These are phyloP conservation scores for Agyllia agylla DNA, from an alignment of 2,888 invertebrate genomes.

Conservation along the genomic window DNA sequence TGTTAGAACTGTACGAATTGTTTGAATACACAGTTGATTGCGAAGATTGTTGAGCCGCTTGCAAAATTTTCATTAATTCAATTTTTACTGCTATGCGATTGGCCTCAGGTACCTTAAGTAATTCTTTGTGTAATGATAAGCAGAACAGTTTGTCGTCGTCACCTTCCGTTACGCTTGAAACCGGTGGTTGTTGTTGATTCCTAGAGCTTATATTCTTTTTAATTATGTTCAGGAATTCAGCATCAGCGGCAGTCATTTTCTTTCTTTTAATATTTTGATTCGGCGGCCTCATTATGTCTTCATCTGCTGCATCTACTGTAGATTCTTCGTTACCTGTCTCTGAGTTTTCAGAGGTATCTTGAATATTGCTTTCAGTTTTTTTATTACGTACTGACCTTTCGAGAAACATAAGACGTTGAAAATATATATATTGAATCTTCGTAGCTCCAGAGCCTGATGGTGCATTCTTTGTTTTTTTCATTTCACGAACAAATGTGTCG, in stretches of 20 bases:
- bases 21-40: slow-evolving; percentile 45
- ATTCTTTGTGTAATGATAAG: background rate
- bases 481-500: slow-evolving; percentile 35
- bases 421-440: slow-evolving; percentile 48
- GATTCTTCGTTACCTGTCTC: slow-evolving; percentile 12
- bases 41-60: slow-evolving; percentile 43
- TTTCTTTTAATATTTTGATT: slow-evolving; percentile 47
- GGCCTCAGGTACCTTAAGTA: slow-evolving; percentile 48
- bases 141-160: background rate
- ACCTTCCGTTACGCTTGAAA: slow-evolving; percentile 30
- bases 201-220: slow-evolving; percentile 45
- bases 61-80: slow-evolving; percentile 57
- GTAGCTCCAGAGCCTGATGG: slow-evolving; percentile 62
- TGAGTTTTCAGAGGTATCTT: slow-evolving; percentile 33
- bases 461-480: slow-evolving; percentile 59
- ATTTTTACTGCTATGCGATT: slow-evolving; percentile 57
- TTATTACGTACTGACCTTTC: slow-evolving; percentile 46
- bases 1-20: slow-evolving; percentile 34
- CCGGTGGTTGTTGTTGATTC: slow-evolving; percentile 32
- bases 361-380: slow-evolving; percentile 39
- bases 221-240: slow-evolving; percentile 37
- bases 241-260: slow-evolving; percentile 38
- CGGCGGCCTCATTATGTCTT: slow-evolving; percentile 42
- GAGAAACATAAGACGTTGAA: slow-evolving; percentile 51
- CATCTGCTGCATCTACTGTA: background rate